These are phyloP conservation scores for Suncus etruscus DNA, from an alignment of 2,113 vertebrate genomes.

Conservation along the genomic window DNA sequence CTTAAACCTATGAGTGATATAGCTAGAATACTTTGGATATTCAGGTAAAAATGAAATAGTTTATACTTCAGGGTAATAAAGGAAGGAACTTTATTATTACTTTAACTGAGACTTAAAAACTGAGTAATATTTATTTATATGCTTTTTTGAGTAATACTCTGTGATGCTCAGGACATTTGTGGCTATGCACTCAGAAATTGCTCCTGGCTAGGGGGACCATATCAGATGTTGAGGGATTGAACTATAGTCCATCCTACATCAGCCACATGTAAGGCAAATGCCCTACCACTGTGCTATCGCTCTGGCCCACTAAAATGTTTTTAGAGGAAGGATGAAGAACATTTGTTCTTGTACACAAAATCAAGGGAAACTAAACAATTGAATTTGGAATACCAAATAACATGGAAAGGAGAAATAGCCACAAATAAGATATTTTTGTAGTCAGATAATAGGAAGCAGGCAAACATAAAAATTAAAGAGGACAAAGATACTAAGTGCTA, in stretches of 20 bases:
- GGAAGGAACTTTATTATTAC: neutral
- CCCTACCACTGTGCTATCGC: too few species aligned
- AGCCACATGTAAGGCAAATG: too few species aligned
- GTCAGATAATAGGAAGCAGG: neutral
- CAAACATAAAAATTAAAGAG: conserved; percentile 44
- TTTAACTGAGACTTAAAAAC: neutral
- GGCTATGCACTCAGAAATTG: too few species aligned
- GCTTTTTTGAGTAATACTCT: too few species aligned
- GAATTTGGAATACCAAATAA: neutral
- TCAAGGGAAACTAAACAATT: neutral
- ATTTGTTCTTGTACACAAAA: too few species aligned
- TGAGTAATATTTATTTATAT: neutral
- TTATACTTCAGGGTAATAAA: neutral
- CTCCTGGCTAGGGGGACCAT: too few species aligned
- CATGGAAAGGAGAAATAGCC: neutral
- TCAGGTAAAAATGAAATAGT: neutral
- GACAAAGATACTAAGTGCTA: conserved; percentile 9
- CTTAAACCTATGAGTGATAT: neutral
- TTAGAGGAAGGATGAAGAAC: too few species aligned
- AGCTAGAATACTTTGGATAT: neutral
- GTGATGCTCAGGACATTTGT: too few species aligned
- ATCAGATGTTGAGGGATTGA: too few species aligned
- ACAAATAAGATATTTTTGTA: neutral
- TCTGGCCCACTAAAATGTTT: neutral
- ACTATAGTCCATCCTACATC: too few species aligned